Conservation (phyloP, 2,797 vertebrate genomes). For the Poeciliopsis turneri region DNA sequence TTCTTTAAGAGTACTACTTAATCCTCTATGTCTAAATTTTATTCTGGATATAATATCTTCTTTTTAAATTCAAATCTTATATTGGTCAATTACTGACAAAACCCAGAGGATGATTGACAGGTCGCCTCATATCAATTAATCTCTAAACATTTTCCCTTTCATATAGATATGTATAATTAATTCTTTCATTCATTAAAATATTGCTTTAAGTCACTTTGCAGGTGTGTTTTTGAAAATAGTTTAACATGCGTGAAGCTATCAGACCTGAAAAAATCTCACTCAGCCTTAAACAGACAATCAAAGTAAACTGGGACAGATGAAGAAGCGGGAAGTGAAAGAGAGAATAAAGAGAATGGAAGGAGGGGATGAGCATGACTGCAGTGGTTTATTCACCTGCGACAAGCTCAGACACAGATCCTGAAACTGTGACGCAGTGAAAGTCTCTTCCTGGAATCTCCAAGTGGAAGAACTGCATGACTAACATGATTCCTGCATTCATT, state of each 20-base stretch:
- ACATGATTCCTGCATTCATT: slow-evolving; percentile 31
- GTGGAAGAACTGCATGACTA: slow-evolving; percentile 21
- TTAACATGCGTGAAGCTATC: slow-evolving; percentile 6
- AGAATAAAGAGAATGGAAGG: slow-evolving; percentile 14
- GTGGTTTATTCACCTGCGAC: slow-evolving; percentile 58
- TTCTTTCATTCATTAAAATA: background rate
- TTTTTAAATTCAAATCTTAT: too few species aligned
- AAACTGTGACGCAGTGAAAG: slow-evolving; percentile 74
- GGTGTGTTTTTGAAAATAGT: slow-evolving; percentile 7
- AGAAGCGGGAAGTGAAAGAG: slow-evolving; percentile 8
- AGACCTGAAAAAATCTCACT: slow-evolving; percentile 56
- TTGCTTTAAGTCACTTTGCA: slow-evolving; percentile 3
- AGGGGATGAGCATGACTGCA: slow-evolving; percentile 34
- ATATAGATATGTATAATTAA: background rate
- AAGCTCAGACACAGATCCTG: slow-evolving; percentile 75
- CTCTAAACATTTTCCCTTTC: background rate
- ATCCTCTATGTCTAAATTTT: too few species aligned
- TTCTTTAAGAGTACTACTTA: too few species aligned
- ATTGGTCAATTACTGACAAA: too few species aligned
- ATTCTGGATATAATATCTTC: too few species aligned
- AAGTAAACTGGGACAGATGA: slow-evolving; percentile 46
- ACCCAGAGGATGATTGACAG: too few species aligned
- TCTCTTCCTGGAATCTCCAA: slow-evolving; percentile 32
- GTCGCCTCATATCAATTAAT: background rate
- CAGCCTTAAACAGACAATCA: slow-evolving; percentile 54